Evolutionary conservation across 2,888 invertebrate species (phyloP), one percentile per base, ranked within the genome.

Genomic region (Blastobasis adustella): DNA sequence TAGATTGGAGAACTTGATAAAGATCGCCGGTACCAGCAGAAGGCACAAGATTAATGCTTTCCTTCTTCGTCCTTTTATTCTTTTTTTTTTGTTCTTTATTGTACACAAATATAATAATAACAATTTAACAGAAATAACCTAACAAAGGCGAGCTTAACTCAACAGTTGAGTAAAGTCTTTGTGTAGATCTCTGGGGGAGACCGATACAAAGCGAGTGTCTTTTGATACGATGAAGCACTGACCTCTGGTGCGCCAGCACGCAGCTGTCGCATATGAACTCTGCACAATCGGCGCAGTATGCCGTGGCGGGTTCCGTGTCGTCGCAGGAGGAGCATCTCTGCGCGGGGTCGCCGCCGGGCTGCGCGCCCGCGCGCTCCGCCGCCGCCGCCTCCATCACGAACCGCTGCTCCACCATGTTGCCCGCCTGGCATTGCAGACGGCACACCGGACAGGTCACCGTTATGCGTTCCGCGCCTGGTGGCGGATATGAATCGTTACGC

Each of bases 251-350:
- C 48, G 97, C 97, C 83, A 93, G 91, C 56, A 96, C 95, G 84
- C 97, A 97, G 80, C 92, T 95, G 76, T 96, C 95, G 85, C 97
- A 98, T 68, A 97, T 95, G 86, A 94, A 96, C 83, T 97, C 97
- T 0, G 94, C 92, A 81, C 97, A 98, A 75, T 97, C 96, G 8
- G 93, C 92, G 84, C 97, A 98, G 92, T 95, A 97, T 69, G 94
- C 94, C 52, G 95, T 93, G 54, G 96, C 96, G 10, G 91, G 90
- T 58, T 94, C 93, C 61, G 94, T 93, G 71, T 97, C 97, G 61
- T 93, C 94, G 80, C 97, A 97, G 76, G 94, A 96, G 69, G 94
- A 96, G 82, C 97, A 97, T 67, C 70, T 82, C 73, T 76, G 83
- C 23, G 23, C 23, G 23, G 23, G 23, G 67, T 73, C 88, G 74